These are phyloP conservation scores for Conops quadrifasciatus DNA, from an alignment of 2,888 invertebrate genomes.

Conservation along the genomic window DNA sequence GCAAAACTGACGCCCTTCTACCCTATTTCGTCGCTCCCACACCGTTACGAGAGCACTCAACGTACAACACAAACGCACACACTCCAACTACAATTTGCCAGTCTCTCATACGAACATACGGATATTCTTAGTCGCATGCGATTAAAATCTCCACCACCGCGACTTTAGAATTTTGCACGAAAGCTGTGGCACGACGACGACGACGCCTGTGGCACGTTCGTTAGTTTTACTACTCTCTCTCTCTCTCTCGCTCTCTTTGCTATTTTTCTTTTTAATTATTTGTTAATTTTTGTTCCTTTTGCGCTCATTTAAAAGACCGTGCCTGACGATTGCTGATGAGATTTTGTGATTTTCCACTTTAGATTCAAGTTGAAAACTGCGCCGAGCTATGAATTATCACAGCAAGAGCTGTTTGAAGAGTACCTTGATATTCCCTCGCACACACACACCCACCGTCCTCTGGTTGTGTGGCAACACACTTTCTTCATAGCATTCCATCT, in stretches of 20 bases:
- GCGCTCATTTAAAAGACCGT: too few relatives aligned
- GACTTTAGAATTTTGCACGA: too few relatives aligned
- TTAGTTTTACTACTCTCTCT: background rate
- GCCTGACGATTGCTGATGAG: constrained; percentile 26
- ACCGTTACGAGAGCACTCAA: background rate
- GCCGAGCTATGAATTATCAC: constrained; percentile 43
- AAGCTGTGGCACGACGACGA: background rate
- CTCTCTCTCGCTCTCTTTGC: background rate
- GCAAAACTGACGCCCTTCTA: constrained; percentile 29
- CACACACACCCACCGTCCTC: background rate
- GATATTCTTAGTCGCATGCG: constrained; percentile 17
- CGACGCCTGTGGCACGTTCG: background rate
- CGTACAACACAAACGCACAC: constrained; percentile 16
- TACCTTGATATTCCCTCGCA: background rate
- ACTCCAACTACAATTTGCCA: background rate
- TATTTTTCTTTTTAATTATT: background rate
- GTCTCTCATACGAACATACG: background rate
- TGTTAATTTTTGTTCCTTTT: constrained; percentile 21
- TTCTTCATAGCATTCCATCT: constrained; percentile 27
- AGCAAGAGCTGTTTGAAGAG: constrained; percentile 38
- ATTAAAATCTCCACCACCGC: constrained; percentile 38
- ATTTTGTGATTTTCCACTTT: constrained; percentile 47
- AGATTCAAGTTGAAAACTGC: constrained; percentile 45
- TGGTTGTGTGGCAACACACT: background rate
- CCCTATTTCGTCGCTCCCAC: background rate